Base-by-base conservation (phyloP, 2,888 invertebrate species). In the Dione vanillae region DNA sequence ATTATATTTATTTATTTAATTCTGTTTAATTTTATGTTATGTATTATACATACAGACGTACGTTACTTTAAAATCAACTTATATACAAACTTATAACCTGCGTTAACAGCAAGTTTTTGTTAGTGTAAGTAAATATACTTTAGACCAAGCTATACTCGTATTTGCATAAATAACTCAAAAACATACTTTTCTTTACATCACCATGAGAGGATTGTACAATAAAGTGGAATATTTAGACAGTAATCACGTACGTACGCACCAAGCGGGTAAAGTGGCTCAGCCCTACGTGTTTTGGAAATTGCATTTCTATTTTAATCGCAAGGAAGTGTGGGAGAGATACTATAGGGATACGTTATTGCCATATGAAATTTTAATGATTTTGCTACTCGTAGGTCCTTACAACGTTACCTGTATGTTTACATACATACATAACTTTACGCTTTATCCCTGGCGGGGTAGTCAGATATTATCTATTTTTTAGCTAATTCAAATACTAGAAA, bases 171-270 rank as follows among this genome's bases (percentile, higher is more conserved):
- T 91, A 87, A 92, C 92, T 92, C 89, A 91, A 78, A 76, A 77
- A 78, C 76, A 80, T 78, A 83, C 85, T 79, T 83, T 85, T 85
- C 83, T 83, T 87, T 83, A 80, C 85, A 83, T 86, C 89, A 88
- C 89, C 87, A 87, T 85, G 83, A 88, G 83, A 85, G 85, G 83
- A 89, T 87, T 90, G 89, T 81, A 86, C 87, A 86, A 87, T 90
- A 91, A 89, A 90, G 87, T 87, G 87, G 87, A 89, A 91, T 91
- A 91, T 91, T 91, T 89, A 90, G 84, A 83, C 83, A 87, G 89
- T 89, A 88, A 90, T 91, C 91, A 90, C 89, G 88, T 87, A 86
- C 83, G 79, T 87, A 87, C 83, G 79, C 83, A 82, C 83, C 83
- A 83, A 82, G 82, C 82, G 79, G 78, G 77, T 75, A 79, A 80